These are phyloP conservation scores for Parascotia fuliginaria DNA, from an alignment of 2,888 invertebrate genomes.

Conservation along the genomic window DNA sequence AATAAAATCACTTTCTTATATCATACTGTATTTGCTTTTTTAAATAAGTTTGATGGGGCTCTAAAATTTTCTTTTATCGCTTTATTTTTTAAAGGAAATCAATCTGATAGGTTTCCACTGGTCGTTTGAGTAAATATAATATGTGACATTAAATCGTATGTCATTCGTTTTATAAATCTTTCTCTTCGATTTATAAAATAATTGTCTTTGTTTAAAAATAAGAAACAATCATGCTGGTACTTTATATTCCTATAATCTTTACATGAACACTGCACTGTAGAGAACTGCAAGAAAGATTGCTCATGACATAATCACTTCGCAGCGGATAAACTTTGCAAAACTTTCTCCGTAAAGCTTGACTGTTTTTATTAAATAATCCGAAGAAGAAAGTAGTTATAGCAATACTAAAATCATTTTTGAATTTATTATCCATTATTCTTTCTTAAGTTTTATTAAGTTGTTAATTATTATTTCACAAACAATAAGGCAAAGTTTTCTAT, in stretches of 20 bases:
- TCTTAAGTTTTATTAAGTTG: slow-evolving; percentile 2
- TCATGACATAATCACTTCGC: slow-evolving; percentile 21
- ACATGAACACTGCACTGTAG: slow-evolving; percentile 10
- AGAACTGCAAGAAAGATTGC: slow-evolving; percentile 14
- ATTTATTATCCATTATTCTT: slow-evolving; percentile 8
- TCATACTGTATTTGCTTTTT: no score
- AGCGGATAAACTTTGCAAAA: slow-evolving; percentile 24
- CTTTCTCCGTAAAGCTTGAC: slow-evolving; percentile 24
- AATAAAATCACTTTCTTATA: no score
- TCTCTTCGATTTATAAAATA: not conserved
- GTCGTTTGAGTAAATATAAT: no score
- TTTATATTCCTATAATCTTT: slow-evolving; percentile 2
- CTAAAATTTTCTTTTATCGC: no score
- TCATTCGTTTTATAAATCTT: no score
- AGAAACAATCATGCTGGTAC: not conserved
- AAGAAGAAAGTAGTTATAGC: slow-evolving; percentile 20
- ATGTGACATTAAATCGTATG: no score
- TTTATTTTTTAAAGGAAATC: no score
- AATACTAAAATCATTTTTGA: slow-evolving; percentile 23
- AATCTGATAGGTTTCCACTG: no score
- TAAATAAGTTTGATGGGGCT: no score
- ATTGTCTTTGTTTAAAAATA: not conserved
- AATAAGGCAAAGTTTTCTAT: no score
- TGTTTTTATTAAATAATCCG: slow-evolving; percentile 30
- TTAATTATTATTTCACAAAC: not conserved